Base-by-base conservation (phyloP, 2,113 vertebrate genomes). In the Chunga burmeisteri region DNA sequence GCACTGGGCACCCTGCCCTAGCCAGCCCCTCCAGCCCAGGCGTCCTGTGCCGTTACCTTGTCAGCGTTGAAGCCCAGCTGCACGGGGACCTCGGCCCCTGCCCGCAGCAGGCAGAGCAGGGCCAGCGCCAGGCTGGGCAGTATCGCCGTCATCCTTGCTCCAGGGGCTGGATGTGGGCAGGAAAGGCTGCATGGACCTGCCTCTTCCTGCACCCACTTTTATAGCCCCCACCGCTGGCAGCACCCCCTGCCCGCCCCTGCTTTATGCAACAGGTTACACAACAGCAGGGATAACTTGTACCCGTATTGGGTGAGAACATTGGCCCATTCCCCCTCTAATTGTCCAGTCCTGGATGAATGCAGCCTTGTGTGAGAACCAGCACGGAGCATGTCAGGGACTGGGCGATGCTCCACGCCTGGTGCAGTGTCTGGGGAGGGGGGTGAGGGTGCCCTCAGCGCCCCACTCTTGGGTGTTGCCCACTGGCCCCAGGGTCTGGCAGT, bases 31-130 rank as follows among this genome's bases (percentile, higher is more conserved):
- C 59, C 55, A 85, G 46, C 18, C 49, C 26, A 8, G 44, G 78
- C 44, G 25, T 11, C 11, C 52, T 12, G 36, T 49, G 56, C 50
- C 1, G 0, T 94, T 94, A 95, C 91, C 91, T 96, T 93, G 73
- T 94, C 3, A 0, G 61, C 6, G 15, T 38, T 7, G 27, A 96
- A 52, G 61, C 96, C 94, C 0, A 18, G 62, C 22, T 97, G 96
- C 8, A 98, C 62, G 0, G 70, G 29, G n/a, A 98, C 52, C 2
- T 98, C 86, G 0, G 98, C 95, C 9, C 56, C 96, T 36, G 62
- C 94, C 13, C 3, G n/a, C 92, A 98, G 77, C 20, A 83, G 52
- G 46, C 96, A 98, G 81, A 98, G 95, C 91, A 98, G 92, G 34
- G 90, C 75, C 23, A 94, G 94, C 19, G 53, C 58, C 96, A 98